Conservation (phyloP, 1,140 invertebrate genomes). For the Drosophila nannoptera region DNA sequence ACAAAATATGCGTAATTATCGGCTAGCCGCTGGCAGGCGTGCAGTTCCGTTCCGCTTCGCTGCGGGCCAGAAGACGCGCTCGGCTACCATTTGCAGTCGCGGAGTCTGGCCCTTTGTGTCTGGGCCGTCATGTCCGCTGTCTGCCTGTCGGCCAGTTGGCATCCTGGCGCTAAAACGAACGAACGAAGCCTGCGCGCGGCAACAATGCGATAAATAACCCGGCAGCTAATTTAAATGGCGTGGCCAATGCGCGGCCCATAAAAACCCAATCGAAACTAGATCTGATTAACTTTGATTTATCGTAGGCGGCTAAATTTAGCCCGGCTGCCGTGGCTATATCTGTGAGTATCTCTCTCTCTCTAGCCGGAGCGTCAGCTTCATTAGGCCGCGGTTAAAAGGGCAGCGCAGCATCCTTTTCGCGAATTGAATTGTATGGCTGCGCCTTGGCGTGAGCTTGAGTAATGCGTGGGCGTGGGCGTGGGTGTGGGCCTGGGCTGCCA, state of each 20-base stretch:
- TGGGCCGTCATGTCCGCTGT: conserved; percentile 37
- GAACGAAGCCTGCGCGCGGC: conserved; percentile 69
- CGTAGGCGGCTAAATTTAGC: conserved; percentile 75
- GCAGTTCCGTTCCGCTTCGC: conserved; percentile 10
- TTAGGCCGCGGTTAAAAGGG: conserved; percentile 61
- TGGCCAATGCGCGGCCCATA: conserved; percentile 49
- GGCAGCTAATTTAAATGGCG: conserved; percentile 76
- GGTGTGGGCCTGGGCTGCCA: conserved; percentile 53
- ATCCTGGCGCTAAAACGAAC: conserved; percentile 74
- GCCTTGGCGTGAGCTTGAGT: conserved; percentile 65
- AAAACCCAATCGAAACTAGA: conserved; percentile 76
- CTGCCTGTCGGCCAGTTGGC: conserved; percentile 32
- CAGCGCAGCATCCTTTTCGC: conserved; percentile 33
- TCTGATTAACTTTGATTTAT: conserved; percentile 77
- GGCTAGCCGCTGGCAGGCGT: conserved; percentile 44
- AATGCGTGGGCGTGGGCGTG: conserved; percentile 70
- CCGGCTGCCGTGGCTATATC: conserved; percentile 1
- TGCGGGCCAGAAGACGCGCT: conserved; percentile 3
- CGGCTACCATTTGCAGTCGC: conserved; percentile 15
- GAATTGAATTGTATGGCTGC: conserved; percentile 64
- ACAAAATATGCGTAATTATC: conserved; percentile 77
- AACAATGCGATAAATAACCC: conserved; percentile 76
- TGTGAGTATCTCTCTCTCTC: conserved; percentile 1
- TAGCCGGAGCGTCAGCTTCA: conserved; percentile 55
- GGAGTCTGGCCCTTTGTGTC: conserved; percentile 68